Evolutionary conservation across 2,888 invertebrate genomes (phyloP), one percentile per base, ranked within the genome.

Genomic region (Zeuzera pyrina): DNA sequence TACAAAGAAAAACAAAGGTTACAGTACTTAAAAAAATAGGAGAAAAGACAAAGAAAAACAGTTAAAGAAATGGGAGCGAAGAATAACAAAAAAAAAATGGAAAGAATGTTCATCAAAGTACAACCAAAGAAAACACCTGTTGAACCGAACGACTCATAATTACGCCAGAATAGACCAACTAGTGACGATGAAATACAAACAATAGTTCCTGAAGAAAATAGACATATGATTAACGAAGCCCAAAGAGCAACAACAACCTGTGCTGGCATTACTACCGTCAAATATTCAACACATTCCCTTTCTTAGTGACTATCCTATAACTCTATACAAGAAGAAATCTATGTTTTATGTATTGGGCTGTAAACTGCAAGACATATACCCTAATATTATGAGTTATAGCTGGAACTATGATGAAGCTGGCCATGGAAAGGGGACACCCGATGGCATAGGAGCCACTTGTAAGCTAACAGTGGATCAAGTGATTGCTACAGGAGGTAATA

Each of bases 371-470:
- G 36, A 49, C 8, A 31, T 47, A 13, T 41, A 36, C 25, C 54
- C 52, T 30, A 40, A 45, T 33, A 29, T 55, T 34, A 29, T 39
- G 15, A 30, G 34, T 14, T 46, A 35, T 25, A 44, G 44, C 10
- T 59, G 54, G 52, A 51, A 57, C 33, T 58, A 41, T 39, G 43
- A 43, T 34, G 51, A 53, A 35, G 39, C 48, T 28, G 57, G 60
- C 3, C 55, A 56, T 35, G 57, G 60, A 2, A 58, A 60, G 33
- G 58, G 56, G 12, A 53, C 57, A 27, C 52, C 58, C 3, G 55
- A 59, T 49, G 57, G 57, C 32, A 38, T 61, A 26, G 57, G 59
- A 7, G 61, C 49, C 12, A 45, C 44, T 3, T 56, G 56, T 35
- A 63, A 66, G 34, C 31, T 57, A 47, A 58, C 52, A 7, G 58